Conservation (phyloP, 2,797 vertebrate genomes). For the Erpetoichthys calabaricus region DNA sequence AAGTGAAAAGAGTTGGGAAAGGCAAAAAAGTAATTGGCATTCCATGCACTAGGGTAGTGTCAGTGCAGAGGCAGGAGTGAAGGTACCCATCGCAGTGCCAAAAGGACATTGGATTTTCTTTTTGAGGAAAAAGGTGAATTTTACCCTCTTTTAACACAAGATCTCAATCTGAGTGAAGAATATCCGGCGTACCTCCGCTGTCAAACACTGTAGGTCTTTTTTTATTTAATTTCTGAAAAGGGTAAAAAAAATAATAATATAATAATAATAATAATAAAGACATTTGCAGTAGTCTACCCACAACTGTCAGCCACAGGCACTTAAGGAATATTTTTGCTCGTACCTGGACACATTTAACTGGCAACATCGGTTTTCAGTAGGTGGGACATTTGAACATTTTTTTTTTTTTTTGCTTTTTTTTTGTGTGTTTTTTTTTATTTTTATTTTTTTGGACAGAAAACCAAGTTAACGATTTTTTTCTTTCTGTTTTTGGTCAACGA, state of each 20-base stretch:
- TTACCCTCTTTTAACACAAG: conserved; percentile 11
- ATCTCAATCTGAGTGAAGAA: conserved; percentile 20
- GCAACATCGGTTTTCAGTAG: background rate
- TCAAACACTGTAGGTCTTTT: conserved; percentile 20
- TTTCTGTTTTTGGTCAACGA: conserved; percentile 8
- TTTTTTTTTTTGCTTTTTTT: conserved; percentile 5
- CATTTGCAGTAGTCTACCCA: conserved; percentile 21
- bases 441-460: conserved; percentile 24
- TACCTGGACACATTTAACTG: conserved; percentile 22
- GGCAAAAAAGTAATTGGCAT: conserved; percentile 38
- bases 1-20: conserved; percentile 61
- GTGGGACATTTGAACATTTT: too few relatives aligned
- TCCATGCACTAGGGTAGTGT: conserved; percentile 65
- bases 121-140: conserved; percentile 17
- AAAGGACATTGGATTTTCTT: conserved; percentile 48
- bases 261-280: conserved; percentile 3
- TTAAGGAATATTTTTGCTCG: conserved; percentile 24
- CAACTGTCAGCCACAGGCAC: conserved; percentile 24
- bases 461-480: conserved; percentile 3
- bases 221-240: conserved; percentile 14
- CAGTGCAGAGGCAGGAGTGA: conserved; percentile 56
- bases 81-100: conserved; percentile 43
- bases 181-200: conserved; percentile 23
- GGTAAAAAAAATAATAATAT: conserved; percentile 7
- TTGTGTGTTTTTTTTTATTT: conserved; percentile 30